Conservation (phyloP, 2,888 invertebrate genomes). For the Synergus itoensis region DNA sequence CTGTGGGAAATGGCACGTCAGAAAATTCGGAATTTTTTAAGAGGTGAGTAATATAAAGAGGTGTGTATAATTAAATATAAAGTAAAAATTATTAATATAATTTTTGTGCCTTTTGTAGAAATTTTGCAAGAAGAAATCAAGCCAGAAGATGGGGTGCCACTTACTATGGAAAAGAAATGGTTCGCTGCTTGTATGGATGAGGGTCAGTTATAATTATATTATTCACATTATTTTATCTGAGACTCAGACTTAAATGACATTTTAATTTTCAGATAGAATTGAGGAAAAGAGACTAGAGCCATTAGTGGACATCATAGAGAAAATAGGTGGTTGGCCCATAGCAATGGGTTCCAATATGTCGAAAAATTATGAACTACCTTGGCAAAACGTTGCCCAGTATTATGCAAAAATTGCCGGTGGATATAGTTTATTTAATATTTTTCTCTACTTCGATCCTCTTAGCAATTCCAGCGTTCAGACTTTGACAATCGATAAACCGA, state of each 20-base stretch:
- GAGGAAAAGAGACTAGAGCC: constrained; percentile 40
- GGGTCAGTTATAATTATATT: constrained; percentile 27
- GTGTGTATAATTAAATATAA: constrained; percentile 19
- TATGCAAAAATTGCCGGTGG: constrained; percentile 45
- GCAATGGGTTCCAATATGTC: constrained; percentile 28
- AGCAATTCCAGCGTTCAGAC: constrained; percentile 43
- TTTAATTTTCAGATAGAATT: constrained; percentile 40
- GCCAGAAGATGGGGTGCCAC: constrained; percentile 38
- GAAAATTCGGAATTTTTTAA: constrained; percentile 29
- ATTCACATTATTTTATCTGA: neutral
- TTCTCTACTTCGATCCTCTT: constrained; percentile 14
- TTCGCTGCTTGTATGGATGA: constrained; percentile 47
- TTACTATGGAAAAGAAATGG: constrained; percentile 44
- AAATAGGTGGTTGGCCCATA: constrained; percentile 48
- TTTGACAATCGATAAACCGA: constrained; percentile 43
- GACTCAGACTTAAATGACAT: neutral
- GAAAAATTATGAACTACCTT: constrained; percentile 26
- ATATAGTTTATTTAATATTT: constrained; percentile 42
- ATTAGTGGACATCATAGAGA: constrained; percentile 42
- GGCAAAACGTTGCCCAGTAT: constrained; percentile 44
- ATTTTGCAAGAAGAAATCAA: constrained; percentile 46
- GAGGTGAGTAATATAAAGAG: constrained; percentile 39
- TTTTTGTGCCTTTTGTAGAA: constrained; percentile 5
- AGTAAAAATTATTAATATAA: constrained; percentile 7
- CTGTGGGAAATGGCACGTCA: constrained; percentile 42